Evolutionary conservation across 1,140 invertebrate species (phyloP), one percentile per base, ranked within the genome.

Genomic region (Caenorhabditis tropicalis): DNA sequence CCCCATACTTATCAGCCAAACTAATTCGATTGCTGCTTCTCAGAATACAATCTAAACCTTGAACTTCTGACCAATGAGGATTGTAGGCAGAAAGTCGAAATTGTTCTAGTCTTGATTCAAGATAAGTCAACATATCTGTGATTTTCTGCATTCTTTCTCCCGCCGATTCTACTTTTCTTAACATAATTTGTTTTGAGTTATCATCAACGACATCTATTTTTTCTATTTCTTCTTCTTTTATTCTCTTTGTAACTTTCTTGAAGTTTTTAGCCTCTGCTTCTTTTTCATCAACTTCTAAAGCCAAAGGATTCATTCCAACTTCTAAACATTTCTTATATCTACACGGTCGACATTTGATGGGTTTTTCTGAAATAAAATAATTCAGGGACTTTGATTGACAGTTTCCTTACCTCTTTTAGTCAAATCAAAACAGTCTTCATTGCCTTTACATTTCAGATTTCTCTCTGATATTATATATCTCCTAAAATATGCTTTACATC

Each of bases 401-500:
- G n/a, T n/a, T n/a, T n/a, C n/a, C n/a, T n/a, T n/a, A 46, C 53
- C 49, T 43, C 56, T 19, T 60, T 7, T 82, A 31, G 60, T 49
- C n/a, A 48, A 51, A 39, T 46, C 60, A 46, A 74, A 65, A 27
- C 82, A 83, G 10, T 74, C 31, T 19, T 49, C 82, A 3, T 74
- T 51, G 27, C 27, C 10, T 19, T 65, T 83, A 36, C 82, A 83
- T 19, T 46, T 39, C 2, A 74, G n/a, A 39, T 43, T 43, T 43
- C 65, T 12, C 15, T 74, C 36, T 1, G 65, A 74, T 10, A 74
- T 43, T 24, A 74, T 9, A 46, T 74, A 74, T 74, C 65, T 21
- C 43, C 65, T 74, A 31, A 74, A 74, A 46, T 33, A 74, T 9
- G 65, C 29, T 74, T 74, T 74, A 46, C 65, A 74, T 74, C 65